A percentile compares a stretch with the other conserved stretches of the same genome.
Conservation (phyloP, 2,888 invertebrate genomes). For the Hesperia comma region DNA sequence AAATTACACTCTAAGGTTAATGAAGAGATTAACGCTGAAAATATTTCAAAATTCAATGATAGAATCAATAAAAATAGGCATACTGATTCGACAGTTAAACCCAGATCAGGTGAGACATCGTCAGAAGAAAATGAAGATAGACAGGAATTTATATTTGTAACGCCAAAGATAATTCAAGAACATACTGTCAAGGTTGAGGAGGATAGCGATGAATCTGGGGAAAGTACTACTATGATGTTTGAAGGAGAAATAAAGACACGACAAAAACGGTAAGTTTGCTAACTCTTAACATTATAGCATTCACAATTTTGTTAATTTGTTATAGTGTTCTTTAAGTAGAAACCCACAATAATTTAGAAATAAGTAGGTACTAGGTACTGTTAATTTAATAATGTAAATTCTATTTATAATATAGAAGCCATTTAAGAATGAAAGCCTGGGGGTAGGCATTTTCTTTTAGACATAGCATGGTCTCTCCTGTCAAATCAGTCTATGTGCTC, state of each 20-base stretch:
- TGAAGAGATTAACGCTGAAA: neutral
- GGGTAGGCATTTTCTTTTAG: too few relatives aligned
- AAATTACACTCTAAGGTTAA: constrained; percentile 6
- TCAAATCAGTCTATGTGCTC: too few relatives aligned
- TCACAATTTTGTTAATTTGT: neutral
- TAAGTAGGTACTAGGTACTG: too few relatives aligned
- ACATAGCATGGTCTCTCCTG: too few relatives aligned
- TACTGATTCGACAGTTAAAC: neutral
- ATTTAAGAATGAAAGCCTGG: too few relatives aligned
- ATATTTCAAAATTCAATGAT: constrained; percentile 2
- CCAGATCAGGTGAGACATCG: neutral
- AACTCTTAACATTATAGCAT: neutral
- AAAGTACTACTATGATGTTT: constrained; percentile 5
- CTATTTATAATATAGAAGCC: too few relatives aligned
- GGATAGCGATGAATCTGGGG: constrained; percentile 14
- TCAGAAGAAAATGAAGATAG: constrained; percentile 34
- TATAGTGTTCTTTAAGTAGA: too few relatives aligned
- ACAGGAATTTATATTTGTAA: constrained; percentile 51
- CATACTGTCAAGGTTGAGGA: constrained; percentile 4
- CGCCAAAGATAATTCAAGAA: constrained; percentile 26
- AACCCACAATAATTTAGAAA: too few relatives aligned
- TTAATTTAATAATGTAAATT: too few relatives aligned
- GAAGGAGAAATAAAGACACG: constrained; percentile 10
- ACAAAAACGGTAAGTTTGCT: constrained; percentile 10
- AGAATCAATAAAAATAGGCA: neutral